Evolutionary conservation across 1,140 invertebrate species (phyloP).

Genomic region (Lutraria rhynchaena): DNA sequence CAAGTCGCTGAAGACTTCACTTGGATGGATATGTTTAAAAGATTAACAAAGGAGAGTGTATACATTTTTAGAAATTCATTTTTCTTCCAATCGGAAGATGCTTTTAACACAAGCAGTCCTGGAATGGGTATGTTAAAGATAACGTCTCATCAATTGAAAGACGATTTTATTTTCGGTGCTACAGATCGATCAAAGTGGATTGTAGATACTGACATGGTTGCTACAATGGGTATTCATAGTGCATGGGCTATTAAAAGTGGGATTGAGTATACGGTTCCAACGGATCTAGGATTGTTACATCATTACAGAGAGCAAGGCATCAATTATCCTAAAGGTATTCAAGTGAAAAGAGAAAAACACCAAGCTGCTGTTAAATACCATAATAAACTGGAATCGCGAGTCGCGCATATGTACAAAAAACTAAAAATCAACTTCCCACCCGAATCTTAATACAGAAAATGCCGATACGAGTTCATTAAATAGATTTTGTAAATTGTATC

Average conservation of each 20-base stretch:
- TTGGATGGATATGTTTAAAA: not conserved
- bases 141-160: not conserved
- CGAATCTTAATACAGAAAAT: too few relatives aligned
- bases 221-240: constrained; percentile 37
- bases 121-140: not conserved
- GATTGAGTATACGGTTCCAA: not conserved
- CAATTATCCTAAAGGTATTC: not conserved
- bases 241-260: constrained; percentile 19
- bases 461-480: too few relatives aligned
- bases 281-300: constrained; percentile 20
- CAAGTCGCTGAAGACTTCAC: not conserved
- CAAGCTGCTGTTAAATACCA: constrained; percentile 1
- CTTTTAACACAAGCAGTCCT: not conserved
- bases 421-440: too few relatives aligned
- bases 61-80: constrained; percentile 36
- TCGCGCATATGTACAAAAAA: not conserved
- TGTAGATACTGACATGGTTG: constrained; percentile 1
- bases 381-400: not conserved
- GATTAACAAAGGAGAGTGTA: not conserved
- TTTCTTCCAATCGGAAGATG: not conserved
- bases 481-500: too few relatives aligned
- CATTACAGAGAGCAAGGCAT: constrained; percentile 18
- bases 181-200: constrained; percentile 29
- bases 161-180: not conserved
- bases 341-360: not conserved